Evolutionary conservation across 2,797 vertebrate species (phyloP).

Genomic region (Scomberomorus guttatus): DNA sequence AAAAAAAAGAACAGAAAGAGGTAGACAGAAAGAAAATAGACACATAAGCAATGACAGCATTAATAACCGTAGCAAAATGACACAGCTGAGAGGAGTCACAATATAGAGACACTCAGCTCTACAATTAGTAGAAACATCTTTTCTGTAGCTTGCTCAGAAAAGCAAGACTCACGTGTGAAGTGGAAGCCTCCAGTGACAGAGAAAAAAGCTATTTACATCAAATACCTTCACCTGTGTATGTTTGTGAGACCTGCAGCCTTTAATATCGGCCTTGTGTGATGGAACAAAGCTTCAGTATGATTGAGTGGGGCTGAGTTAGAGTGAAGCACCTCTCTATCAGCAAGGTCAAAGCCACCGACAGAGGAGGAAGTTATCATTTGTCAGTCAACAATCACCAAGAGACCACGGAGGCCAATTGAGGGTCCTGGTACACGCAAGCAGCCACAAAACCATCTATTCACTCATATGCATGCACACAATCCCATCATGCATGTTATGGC

Average conservation of each 20-base stretch:
- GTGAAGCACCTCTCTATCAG: constrained; percentile 43
- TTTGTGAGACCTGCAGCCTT: constrained; percentile 26
- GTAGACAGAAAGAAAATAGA: neutral
- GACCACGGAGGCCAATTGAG: constrained; percentile 24
- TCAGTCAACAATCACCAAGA: constrained; percentile 45
- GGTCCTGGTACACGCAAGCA: neutral
- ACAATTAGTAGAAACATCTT: constrained; percentile 8
- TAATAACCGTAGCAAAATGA: constrained; percentile 26
- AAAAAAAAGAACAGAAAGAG: too few relatives aligned
- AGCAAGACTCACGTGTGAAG: constrained; percentile 2
- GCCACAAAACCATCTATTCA: neutral
- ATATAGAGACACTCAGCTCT: constrained; percentile 15
- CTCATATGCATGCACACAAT: constrained; percentile 16
- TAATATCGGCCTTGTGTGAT: constrained; percentile 17
- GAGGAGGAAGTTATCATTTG: constrained; percentile 52
- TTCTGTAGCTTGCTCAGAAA: constrained; percentile 4
- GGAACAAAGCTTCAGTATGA: constrained; percentile 44
- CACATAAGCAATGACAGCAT: constrained; percentile 14
- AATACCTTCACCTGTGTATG: neutral
- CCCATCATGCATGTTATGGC: constrained; percentile 17
- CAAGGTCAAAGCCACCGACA: constrained; percentile 67
- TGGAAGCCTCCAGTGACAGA: neutral
- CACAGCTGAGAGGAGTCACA: constrained; percentile 7
- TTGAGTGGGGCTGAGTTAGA: constrained; percentile 37
- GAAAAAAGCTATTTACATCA: constrained; percentile 31